Conservation (phyloP, 2,888 invertebrate genomes). For the Drosophila falleni region DNA sequence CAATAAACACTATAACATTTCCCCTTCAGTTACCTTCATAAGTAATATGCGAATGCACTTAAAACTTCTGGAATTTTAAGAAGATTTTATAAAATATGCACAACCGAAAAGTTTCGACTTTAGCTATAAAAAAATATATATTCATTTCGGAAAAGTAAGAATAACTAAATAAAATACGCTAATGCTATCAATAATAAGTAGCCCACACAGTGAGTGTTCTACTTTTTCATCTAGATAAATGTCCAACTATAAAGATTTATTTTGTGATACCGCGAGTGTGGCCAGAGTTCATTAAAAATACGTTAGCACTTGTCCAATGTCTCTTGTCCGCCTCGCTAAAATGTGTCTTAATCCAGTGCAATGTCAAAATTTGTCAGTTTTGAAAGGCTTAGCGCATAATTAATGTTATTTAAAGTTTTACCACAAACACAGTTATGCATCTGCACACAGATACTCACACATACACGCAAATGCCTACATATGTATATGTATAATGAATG, state of each 20-base stretch:
- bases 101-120: not conserved
- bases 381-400: slow-evolving; percentile 59
- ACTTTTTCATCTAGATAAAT: not conserved
- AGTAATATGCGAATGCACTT: not conserved
- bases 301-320: slow-evolving; percentile 41
- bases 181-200: not conserved
- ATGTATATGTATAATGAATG: slow-evolving; percentile 23
- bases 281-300: slow-evolving; percentile 59
- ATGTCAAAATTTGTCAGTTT: slow-evolving; percentile 61
- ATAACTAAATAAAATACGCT: not conserved
- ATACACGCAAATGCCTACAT: not conserved
- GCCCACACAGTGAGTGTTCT: not conserved
- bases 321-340: slow-evolving; percentile 23
- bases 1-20: too few species aligned
- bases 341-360: slow-evolving; percentile 60
- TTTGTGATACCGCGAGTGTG: slow-evolving; percentile 37
- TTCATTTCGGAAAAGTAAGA: not conserved
- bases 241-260: slow-evolving; percentile 5
- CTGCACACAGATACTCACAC: slow-evolving; percentile 2
- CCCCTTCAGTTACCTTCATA: not conserved
- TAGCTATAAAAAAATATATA: not conserved
- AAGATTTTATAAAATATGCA: not conserved
- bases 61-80: not conserved
- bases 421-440: slow-evolving; percentile 23
- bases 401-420: slow-evolving; percentile 63